Evolutionary conservation across 92 coral and sea anemone species (phyloP).

Genomic region (Porites lobata): DNA sequence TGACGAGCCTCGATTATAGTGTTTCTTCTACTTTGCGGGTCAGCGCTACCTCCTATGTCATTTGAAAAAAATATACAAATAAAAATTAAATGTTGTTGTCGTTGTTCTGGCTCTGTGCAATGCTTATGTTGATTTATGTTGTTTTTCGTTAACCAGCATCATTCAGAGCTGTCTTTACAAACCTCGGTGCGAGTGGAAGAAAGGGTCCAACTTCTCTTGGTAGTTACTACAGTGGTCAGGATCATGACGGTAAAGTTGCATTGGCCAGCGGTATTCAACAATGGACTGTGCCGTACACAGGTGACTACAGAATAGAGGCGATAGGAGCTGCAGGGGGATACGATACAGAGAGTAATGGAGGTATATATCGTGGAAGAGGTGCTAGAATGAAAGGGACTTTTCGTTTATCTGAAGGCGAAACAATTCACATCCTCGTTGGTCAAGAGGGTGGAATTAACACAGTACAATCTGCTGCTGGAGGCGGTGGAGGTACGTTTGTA

Average conservation of each 20-base stretch:
- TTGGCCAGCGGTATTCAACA: not conserved
- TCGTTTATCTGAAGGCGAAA: constrained; percentile 28
- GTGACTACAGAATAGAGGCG: constrained; percentile 30
- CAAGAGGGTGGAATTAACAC: too few species aligned
- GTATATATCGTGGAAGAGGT: too few species aligned
- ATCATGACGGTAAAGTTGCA: constrained; percentile 25
- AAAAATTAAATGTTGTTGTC: too few species aligned
- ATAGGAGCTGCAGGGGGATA: constrained; percentile 43
- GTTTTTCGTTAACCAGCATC: not conserved
- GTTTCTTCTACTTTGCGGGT: too few species aligned
- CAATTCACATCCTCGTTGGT: constrained; percentile 69
- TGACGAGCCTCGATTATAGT: too few species aligned
- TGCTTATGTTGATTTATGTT: too few species aligned
- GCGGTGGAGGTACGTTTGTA: constrained; percentile 17
- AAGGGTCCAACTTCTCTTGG: constrained; percentile 58
- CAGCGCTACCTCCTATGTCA: too few species aligned
- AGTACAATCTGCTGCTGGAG: too few species aligned
- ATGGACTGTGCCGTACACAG: constrained; percentile 59
- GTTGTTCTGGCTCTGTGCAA: too few species aligned
- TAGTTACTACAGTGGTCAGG: constrained; percentile 32
- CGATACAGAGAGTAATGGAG: too few species aligned
- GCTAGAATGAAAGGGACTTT: constrained; percentile 68
- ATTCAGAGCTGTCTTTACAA: constrained; percentile 32
- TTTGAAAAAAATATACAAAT: too few species aligned
- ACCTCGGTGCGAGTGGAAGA: constrained; percentile 69